A percentile compares a stretch with the other conserved stretches of the same genome.
These are phyloP conservation scores for Oryzias dopingdopingensis DNA, from an alignment of 2,797 vertebrate species.

Conservation along the genomic window DNA sequence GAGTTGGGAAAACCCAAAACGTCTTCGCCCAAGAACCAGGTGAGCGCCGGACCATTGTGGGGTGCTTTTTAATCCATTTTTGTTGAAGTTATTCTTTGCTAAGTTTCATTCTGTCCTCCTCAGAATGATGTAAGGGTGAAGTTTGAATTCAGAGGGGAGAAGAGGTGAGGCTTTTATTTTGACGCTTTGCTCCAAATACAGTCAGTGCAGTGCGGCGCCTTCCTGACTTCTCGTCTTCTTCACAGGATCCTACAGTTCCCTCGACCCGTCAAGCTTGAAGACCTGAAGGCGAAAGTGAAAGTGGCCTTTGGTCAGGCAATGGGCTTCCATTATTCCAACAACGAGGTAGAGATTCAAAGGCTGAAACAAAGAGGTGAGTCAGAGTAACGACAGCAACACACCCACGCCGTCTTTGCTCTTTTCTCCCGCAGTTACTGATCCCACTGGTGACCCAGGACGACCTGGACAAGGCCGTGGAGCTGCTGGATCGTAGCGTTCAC, in stretches of 20 bases:
- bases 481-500: slow-evolving; percentile 94
- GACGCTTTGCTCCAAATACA: not conserved
- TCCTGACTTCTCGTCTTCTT: slow-evolving; percentile 13
- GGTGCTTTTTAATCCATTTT: too few species aligned
- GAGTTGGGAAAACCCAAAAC: slow-evolving; percentile 90
- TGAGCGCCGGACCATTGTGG: slow-evolving; percentile 39
- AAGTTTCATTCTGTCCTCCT: slow-evolving; percentile 37
- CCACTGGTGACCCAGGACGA: slow-evolving; percentile 95
- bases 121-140: slow-evolving; percentile 97
- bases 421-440: slow-evolving; percentile 86
- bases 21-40: slow-evolving; percentile 95
- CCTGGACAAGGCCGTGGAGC: slow-evolving; percentile 94
- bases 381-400: not conserved
- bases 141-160: slow-evolving; percentile 98
- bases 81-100: not conserved
- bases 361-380: too few species aligned
- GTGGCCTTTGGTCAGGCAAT: slow-evolving; percentile 93
- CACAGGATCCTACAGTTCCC: slow-evolving; percentile 91
- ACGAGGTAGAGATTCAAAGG: slow-evolving; percentile 83
- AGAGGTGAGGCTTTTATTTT: slow-evolving; percentile 80
- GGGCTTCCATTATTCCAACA: slow-evolving; percentile 99
- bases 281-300: slow-evolving; percentile 90
- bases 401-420: not conserved
- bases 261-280: slow-evolving; percentile 91
- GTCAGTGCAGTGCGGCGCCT: not conserved